Evolutionary conservation across 2,888 invertebrate species (phyloP), one percentile per base, ranked within the genome.

Genomic region (Chromoteleia sp.): DNA sequence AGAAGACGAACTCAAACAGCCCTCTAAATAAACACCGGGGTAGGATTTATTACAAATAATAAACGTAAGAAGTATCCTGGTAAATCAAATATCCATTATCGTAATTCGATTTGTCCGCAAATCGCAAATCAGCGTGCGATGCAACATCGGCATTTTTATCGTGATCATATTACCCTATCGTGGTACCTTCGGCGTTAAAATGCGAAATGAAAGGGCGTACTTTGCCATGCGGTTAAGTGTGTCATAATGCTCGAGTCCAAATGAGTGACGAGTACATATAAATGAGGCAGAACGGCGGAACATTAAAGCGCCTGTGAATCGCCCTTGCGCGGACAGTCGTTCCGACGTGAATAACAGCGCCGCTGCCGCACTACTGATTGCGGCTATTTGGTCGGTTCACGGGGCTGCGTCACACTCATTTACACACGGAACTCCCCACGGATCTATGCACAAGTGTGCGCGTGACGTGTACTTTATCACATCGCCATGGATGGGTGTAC

Each of bases 391-490:
- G 56, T 54, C 45, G 50, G 48, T 52, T 30, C 71, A 70, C 39
- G 54, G 54, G 21, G 56, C 33, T 2, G 33, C 36, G 48, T 39
- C 36, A 43, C 56, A 56, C 54, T 54, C 63, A 52, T 41, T 63
- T 54, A 56, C 43, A 19, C 54, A 39, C 33, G 52, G n/a, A n/a
- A n/a, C n/a, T n/a, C n/a, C n/a, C n/a, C n/a, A n/a, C n/a, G n/a
- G n/a, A n/a, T n/a, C n/a, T n/a, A n/a, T n/a, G n/a, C n/a, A n/a
- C 29, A 48, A 54, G 61, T 61, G 74, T 80, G 80, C 68, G 68
- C 56, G 61, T 74, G 79, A 74, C 79, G 56, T 73, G 67, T 74
- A 54, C 78, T 79, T 73, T 67, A 50, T 79, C 78, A 79, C 78
- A 67, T 43, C 41, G 29, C 41, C 41, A 52, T 29, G 54, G 61